Evolutionary conservation across 2,797 vertebrate species (phyloP), one percentile per base, ranked within the genome.

Genomic region (Moxostoma hubbsi): DNA sequence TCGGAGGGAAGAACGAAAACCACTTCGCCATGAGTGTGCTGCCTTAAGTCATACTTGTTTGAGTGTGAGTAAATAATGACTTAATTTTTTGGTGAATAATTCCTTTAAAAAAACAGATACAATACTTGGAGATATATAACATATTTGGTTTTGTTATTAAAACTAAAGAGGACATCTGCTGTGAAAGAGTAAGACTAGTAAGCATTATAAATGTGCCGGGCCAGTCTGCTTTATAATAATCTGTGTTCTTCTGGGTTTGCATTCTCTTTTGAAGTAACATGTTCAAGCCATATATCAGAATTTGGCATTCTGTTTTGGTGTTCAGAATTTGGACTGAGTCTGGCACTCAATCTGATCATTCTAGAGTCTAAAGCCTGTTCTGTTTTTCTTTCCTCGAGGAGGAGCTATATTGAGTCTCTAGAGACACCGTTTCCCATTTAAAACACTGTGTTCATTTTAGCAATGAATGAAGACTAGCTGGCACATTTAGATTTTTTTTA

Each of bases 161-260:
- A 81, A 82, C 58, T 61, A 75, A 78, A 86, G 68, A 74, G 59
- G 81, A 75, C 84, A 85, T 84, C 86, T 84, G 86, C 49, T 82
- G 63, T 68, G 68, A 54, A 43, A 67, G 66, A 58, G 68, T n/a
- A n/a, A 77, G 66, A 75, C 77, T 77, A 82, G 77, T 83, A 76
- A 16, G 85, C 78, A 73, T 81, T 51, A 67, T 73, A 75, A 84
- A 85, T 77, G 58, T 45, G 59, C 64, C 74, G 73, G 74, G 50
- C n/a, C 15, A 11, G 18, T 58, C 51, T 3, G 59, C 50, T 7
- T 24, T n/a, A 46, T 70, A 7, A n/a, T 24, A 70, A 43, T 67
- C 12, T 11, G 24, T 24, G 9, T 15, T 61, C 6, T 63, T 62
- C 5, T 46, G 36, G 9, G 12, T 61, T 36, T 36, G 18, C 24